Evolutionary conservation across 1,140 invertebrate genomes (phyloP).

Genomic region (Adelges cooleyi): DNA sequence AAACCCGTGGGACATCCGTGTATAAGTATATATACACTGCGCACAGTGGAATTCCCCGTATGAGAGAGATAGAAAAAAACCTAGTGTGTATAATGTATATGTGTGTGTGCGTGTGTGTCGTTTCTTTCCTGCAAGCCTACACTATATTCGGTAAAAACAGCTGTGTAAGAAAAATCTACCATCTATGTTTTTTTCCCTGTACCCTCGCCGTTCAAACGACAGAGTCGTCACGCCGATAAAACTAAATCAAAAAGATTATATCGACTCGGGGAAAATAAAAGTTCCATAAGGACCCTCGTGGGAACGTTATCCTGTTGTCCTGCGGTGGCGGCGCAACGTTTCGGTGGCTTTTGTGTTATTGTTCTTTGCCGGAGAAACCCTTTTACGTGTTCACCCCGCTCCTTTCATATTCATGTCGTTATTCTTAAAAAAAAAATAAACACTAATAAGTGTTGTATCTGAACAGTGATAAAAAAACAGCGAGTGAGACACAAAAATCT

Average conservation of each 20-base stretch:
- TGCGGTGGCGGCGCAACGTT: neutral
- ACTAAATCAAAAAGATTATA: constrained; percentile 29
- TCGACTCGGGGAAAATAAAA: constrained; percentile 24
- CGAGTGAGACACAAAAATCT: no score
- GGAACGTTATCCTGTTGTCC: constrained; percentile 19
- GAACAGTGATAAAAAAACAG: no score
- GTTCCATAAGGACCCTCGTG: constrained; percentile 22
- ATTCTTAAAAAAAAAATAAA: no score
- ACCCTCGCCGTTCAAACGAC: neutral
- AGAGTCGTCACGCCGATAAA: constrained; percentile 5
- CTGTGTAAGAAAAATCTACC: constrained; percentile 19
- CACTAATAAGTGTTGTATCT: no score
- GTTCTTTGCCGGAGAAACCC: constrained; percentile 14
- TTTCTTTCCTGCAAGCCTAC: neutral
- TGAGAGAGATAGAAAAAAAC: neutral
- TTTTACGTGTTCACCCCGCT: neutral
- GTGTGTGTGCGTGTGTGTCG: neutral
- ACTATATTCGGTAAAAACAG: neutral
- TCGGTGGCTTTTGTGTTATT: constrained; percentile 8
- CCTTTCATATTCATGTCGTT: no score
- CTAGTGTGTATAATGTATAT: no score
- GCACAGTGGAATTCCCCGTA: neutral
- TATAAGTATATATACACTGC: neutral
- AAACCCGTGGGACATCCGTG: neutral
- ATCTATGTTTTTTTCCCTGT: neutral